A percentile compares a stretch with the other conserved stretches of the same genome.
Conservation (phyloP, 2,113 vertebrate species). For the Gila orcuttii region DNA sequence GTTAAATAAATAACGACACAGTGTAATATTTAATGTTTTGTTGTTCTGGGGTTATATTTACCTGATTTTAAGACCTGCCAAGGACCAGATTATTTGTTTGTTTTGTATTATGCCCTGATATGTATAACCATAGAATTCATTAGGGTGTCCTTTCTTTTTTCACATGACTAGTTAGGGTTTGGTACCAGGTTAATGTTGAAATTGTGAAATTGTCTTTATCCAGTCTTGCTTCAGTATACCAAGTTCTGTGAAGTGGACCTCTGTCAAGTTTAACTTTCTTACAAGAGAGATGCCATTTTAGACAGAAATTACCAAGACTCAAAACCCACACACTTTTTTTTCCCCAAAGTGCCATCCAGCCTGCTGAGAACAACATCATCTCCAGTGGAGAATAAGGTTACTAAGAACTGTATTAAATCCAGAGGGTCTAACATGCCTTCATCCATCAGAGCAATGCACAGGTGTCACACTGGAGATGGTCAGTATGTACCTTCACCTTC, state of each 20-base stretch:
- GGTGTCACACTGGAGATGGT: slow-evolving; percentile 31
- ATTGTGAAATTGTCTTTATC: not conserved
- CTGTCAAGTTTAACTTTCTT: not conserved
- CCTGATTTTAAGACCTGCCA: too few species aligned
- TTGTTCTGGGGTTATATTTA: too few species aligned
- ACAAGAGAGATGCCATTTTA: not conserved
- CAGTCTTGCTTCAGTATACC: not conserved
- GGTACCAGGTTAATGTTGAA: not conserved
- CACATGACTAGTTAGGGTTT: not conserved
- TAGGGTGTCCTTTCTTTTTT: too few species aligned
- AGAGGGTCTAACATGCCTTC: slow-evolving; percentile 26
- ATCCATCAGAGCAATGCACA: slow-evolving; percentile 43
- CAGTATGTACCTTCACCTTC: slow-evolving; percentile 44
- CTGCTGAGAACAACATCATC: slow-evolving; percentile 16
- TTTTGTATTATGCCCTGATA: too few species aligned
- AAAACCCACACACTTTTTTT: slow-evolving; percentile 7
- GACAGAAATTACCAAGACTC: slow-evolving; percentile 25
- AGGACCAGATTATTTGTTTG: too few species aligned
- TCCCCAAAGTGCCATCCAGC: not conserved
- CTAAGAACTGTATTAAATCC: slow-evolving; percentile 4
- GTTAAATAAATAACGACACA: too few species aligned
- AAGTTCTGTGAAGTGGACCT: slow-evolving; percentile 9
- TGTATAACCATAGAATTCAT: too few species aligned
- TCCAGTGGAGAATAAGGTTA: slow-evolving; percentile 18
- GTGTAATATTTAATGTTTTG: too few species aligned